These are phyloP conservation scores for Leucophora obtusa DNA, from an alignment of 2,888 invertebrate genomes.

Conservation along the genomic window DNA sequence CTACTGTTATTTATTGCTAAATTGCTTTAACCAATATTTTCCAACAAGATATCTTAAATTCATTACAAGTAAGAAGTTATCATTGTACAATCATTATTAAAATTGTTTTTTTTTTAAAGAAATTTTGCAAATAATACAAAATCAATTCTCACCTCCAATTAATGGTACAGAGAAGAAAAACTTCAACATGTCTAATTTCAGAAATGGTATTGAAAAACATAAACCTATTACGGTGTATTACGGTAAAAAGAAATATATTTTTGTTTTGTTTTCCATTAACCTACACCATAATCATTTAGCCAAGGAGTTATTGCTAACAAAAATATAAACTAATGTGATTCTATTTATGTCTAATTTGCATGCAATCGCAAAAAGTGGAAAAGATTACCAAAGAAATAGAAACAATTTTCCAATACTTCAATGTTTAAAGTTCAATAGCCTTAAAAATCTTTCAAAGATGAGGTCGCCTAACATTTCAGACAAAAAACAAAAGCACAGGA, in stretches of 20 bases:
- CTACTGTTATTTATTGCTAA: too few relatives aligned
- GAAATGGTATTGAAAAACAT: conserved; percentile 26
- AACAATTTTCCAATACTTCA: conserved; percentile 24
- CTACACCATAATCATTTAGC: conserved; percentile 42
- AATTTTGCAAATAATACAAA: conserved; percentile 12
- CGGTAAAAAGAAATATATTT: conserved; percentile 16
- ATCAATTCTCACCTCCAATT: conserved; percentile 42
- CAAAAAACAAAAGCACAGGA: background rate
- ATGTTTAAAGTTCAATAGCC: conserved; percentile 51
- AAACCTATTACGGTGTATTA: conserved; percentile 14
- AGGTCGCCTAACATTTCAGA: conserved; percentile 35
- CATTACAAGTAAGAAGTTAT: too few relatives aligned
- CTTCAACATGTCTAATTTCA: background rate
- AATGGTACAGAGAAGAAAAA: background rate
- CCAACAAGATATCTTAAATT: too few relatives aligned
- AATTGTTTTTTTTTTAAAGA: background rate
- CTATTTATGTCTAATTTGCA: conserved; percentile 56
- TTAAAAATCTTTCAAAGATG: conserved; percentile 14
- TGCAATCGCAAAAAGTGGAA: conserved; percentile 42
- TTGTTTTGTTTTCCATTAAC: conserved; percentile 23
- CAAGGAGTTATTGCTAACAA: conserved; percentile 47
- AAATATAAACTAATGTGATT: conserved; percentile 58
- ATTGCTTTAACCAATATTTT: too few relatives aligned
- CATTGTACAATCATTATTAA: too few relatives aligned
- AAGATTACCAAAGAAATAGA: background rate